Conservation (phyloP, 2,113 vertebrate genomes). For the Dissostichus mawsoni region DNA sequence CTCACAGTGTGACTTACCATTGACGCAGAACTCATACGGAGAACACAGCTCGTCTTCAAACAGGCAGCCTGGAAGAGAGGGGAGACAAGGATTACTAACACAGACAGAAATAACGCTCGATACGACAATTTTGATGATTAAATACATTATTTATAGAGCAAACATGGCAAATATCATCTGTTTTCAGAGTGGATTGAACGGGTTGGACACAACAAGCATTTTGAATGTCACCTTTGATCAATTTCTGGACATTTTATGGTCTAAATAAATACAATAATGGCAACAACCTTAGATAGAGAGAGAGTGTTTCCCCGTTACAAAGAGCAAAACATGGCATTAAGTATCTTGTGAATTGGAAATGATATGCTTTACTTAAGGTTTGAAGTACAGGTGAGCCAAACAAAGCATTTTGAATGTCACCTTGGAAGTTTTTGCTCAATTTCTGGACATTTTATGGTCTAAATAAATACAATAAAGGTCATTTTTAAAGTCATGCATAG, state of each 20-base stretch:
- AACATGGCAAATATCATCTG: neutral
- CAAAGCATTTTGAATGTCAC: neutral
- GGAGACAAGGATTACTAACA: slow-evolving; percentile 12
- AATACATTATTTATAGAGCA: neutral
- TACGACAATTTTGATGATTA: neutral
- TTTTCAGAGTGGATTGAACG: neutral
- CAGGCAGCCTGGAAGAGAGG: slow-evolving; percentile 71
- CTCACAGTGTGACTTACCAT: slow-evolving; percentile 63
- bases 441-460: neutral
- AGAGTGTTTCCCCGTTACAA: too few species aligned
- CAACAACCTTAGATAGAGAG: too few species aligned
- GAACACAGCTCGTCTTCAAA: slow-evolving; percentile 79
- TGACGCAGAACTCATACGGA: slow-evolving; percentile 76
- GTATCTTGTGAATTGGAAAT: too few species aligned
- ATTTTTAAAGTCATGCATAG: too few species aligned
- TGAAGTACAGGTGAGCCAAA: too few species aligned
- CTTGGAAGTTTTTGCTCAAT: neutral
- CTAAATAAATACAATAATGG: neutral
- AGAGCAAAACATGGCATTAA: too few species aligned
- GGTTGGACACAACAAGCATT: neutral
- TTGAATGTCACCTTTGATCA: neutral
- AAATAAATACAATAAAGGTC: neutral
- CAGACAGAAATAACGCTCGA: neutral
- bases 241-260: neutral
- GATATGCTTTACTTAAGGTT: too few species aligned